These are phyloP conservation scores for Phallusia fumigata DNA, from an alignment of 23 tunicate genomes.

Conservation along the genomic window DNA sequence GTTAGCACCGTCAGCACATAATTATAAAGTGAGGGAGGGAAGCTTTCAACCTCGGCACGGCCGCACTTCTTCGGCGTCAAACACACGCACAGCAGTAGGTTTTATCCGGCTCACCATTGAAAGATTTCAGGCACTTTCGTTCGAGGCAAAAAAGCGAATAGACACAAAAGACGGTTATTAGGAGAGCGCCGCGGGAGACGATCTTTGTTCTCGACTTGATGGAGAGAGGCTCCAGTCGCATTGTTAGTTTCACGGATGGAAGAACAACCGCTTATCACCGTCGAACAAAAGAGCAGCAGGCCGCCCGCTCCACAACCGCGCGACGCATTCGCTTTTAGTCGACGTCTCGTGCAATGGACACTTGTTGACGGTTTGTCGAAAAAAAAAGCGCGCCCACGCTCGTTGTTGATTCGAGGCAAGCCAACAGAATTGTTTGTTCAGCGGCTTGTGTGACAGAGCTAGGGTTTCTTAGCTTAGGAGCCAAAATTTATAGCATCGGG, in stretches of 20 bases:
- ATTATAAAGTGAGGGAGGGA: too few relatives aligned
- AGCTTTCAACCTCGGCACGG: too few relatives aligned
- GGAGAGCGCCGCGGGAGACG: slow-evolving; percentile 26
- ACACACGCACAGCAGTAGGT: too few relatives aligned
- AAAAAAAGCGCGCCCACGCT: neutral
- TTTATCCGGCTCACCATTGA: too few relatives aligned
- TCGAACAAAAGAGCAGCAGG: slow-evolving; percentile 30
- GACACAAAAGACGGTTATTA: slow-evolving; percentile 12
- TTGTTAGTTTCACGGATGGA: slow-evolving; percentile 27
- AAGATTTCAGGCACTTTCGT: slow-evolving; percentile 4
- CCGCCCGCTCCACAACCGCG: slow-evolving; percentile 19
- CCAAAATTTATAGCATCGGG: neutral
- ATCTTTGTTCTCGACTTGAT: slow-evolving; percentile 33
- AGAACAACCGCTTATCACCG: slow-evolving; percentile 26
- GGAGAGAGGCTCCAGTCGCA: slow-evolving; percentile 28
- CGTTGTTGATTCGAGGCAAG: neutral
- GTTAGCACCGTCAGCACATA: too few relatives aligned
- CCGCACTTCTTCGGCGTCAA: too few relatives aligned
- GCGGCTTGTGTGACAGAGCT: neutral
- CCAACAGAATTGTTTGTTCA: slow-evolving; percentile 7
- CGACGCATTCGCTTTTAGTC: slow-evolving; percentile 2
- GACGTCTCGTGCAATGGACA: neutral
- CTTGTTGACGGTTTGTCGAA: slow-evolving; percentile 15
- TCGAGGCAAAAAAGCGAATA: neutral
- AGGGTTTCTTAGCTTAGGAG: neutral